Conservation (phyloP, 2,113 vertebrate species). For the Corydoras sp. region DNA sequence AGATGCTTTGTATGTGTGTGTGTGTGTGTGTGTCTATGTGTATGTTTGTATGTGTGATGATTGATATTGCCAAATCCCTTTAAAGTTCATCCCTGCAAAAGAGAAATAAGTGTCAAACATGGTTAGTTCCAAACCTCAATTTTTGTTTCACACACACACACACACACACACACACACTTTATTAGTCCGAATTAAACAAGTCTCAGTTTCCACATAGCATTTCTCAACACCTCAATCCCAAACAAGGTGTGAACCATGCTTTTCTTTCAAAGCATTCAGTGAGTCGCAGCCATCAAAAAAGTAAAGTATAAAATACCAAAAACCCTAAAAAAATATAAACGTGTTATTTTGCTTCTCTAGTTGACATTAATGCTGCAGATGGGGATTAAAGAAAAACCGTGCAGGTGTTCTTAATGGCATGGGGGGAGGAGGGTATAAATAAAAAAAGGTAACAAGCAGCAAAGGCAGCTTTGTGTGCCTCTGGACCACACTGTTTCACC, state of each 20-base stretch:
- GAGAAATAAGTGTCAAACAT: conserved; percentile 33
- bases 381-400: conserved; percentile 42
- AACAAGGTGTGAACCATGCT: conserved; percentile 8
- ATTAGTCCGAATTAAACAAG: neutral
- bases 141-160: neutral
- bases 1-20: conserved; percentile 66
- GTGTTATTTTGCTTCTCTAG: neutral
- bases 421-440: conserved; percentile 61
- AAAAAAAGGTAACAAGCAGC: conserved; percentile 74
- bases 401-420: conserved; percentile 68
- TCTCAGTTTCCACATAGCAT: too few relatives aligned
- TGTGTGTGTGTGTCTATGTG: conserved; percentile 21
- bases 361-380: neutral
- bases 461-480: conserved; percentile 76
- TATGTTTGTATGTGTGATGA: conserved; percentile 58
- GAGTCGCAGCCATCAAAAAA: neutral
- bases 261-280: conserved; percentile 1
- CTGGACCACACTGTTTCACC: conserved; percentile 94
- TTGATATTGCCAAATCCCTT: conserved; percentile 60
- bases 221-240: too few relatives aligned
- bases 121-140: neutral
- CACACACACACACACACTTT: neutral
- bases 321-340: neutral
- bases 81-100: conserved; percentile 92
- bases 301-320: conserved; percentile 28